phyloP scores from a whole-genome alignment of 2,113 vertebrate species.

The Prunella himalayana region DNA sequence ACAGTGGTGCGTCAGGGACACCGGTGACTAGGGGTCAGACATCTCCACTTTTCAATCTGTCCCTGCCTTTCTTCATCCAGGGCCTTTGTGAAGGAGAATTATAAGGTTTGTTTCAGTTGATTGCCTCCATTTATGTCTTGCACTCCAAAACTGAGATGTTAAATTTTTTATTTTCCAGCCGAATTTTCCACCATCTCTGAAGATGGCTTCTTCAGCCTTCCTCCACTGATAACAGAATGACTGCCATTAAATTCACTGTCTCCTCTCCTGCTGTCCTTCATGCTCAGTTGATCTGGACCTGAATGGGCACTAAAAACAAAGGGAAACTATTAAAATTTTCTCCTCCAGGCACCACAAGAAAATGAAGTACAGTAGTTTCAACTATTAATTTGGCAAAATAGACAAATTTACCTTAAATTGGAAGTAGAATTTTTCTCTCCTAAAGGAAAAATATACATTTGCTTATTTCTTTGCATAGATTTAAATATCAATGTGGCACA shows the following conservation, averaged over 20 bases:
- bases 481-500: not conserved
- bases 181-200: conserved; percentile 63
- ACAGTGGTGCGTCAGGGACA: not conserved
- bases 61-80: not conserved
- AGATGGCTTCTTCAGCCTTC: conserved; percentile 64
- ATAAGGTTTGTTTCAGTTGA: not conserved
- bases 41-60: not conserved
- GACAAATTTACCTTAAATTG: conserved; percentile 71
- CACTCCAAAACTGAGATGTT: not conserved
- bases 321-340: not conserved
- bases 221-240: conserved; percentile 66
- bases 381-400: not conserved
- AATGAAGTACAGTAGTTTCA: not conserved
- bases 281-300: conserved; percentile 73
- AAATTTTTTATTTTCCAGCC: conserved; percentile 48
- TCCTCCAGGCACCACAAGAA: not conserved
- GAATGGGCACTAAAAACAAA: conserved; percentile 60
- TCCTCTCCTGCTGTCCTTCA: conserved; percentile 80
- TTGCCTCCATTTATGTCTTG: not conserved
- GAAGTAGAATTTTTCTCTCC: conserved; percentile 72
- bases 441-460: conserved; percentile 34
- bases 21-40: not conserved
- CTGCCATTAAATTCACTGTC: conserved; percentile 79
- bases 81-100: not conserved
- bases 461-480: not conserved